Base-by-base conservation (phyloP, 2,113 vertebrate genomes). In the Raja brachyura region DNA sequence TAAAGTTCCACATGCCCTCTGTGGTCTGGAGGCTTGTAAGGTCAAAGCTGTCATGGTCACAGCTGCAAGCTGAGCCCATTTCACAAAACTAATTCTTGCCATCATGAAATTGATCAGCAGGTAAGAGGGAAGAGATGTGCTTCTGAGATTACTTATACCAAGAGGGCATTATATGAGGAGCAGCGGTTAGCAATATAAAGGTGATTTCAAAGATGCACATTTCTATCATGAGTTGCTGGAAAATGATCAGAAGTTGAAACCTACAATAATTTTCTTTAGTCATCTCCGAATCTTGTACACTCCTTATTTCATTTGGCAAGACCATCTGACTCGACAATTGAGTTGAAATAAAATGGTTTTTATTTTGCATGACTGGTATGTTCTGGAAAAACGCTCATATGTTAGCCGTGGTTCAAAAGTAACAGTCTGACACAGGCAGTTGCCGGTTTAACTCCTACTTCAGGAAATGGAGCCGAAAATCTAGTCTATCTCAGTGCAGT, bases 71-170 rank as follows among this genome's bases (percentile, higher is more conserved):
- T 63, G 83, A 86, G 28, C 83, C 14, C 13, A 61, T 86, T 5
- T 86, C 28, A 86, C 59, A 86, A 63, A 86, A 86, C 83, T 86
- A 86, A 86, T 86, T 86, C 25, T 63, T 86, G 83, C 83, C 83
- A 31, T 63, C 59, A 86, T 86, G 61, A 86, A 86, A 28, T 14
- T 86, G 83, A 86, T 86, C 31, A 86, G 59, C 1, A 31, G 81
- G 18, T 86, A n/a, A 86, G 83, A 63, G 59, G 83, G 59, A 13
- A 59, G 54, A 85, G 63, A 66, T 70, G 68, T 70, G 68, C 68
- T 70, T 66, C 68, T 70, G 68, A 70, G 68, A 70, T 70, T 18
- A 31, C 59, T 63, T 63, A 1, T n/a, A 86, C 31, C 28, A 86
- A 14, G 28, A 86, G 28, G 6, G 59, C 61, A 86, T 63, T 59